phyloP scores from a whole-genome alignment of 1,140 invertebrate genomes.

The Eubasilissa regina region DNA sequence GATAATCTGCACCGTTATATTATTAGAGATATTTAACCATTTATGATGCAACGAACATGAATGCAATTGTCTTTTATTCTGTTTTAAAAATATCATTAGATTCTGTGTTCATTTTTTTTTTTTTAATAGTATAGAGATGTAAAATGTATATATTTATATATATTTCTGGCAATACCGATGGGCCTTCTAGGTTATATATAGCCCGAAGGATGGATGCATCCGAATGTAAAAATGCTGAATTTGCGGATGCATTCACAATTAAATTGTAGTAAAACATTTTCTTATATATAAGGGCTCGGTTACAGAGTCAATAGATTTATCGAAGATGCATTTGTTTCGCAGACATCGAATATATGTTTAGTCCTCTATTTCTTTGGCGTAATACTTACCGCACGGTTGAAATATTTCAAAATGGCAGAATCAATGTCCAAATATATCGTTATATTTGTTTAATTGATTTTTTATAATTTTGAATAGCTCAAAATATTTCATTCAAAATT shows the following conservation, averaged over 20 bases:
- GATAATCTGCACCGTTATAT: conserved; percentile 2
- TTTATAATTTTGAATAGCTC: no score
- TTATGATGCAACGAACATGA: no score
- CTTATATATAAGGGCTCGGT: neutral
- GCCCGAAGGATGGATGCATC: conserved; percentile 1
- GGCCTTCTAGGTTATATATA: conserved; percentile 54
- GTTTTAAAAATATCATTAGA: no score
- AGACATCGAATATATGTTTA: conserved; percentile 13
- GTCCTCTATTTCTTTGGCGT: no score
- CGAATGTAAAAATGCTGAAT: conserved; percentile 15
- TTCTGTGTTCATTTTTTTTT: neutral
- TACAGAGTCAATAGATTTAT: neutral
- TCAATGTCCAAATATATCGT: no score
- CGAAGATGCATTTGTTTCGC: conserved; percentile 12
- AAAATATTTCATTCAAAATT: no score
- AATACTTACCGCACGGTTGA: no score
- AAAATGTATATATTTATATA: conserved; percentile 4
- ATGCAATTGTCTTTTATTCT: no score
- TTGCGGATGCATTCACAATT: neutral
- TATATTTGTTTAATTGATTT: no score
- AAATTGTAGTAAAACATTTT: neutral
- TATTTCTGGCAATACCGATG: conserved; percentile 58
- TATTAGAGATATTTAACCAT: no score
- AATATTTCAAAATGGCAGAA: no score
- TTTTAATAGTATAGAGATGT: conserved; percentile 4